Base-by-base conservation (phyloP, 2,888 invertebrate genomes). In the Teleogryllus oceanicus region DNA sequence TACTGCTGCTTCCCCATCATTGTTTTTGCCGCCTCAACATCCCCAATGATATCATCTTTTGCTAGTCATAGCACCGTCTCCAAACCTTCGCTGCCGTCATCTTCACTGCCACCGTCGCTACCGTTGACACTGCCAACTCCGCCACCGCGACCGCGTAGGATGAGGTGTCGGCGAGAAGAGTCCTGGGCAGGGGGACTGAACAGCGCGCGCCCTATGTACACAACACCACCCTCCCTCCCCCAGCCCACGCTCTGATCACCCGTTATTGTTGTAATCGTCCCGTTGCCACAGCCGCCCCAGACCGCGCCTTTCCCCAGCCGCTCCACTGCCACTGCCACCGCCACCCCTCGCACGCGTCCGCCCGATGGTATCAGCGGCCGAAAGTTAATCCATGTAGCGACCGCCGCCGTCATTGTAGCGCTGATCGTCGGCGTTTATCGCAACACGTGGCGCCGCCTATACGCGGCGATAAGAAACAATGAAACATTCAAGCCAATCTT, bases 401-500 rank as follows among this genome's bases (percentile, higher is more conserved):
- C 62, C 62, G 62, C 62, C 62, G n/a, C n/a, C 62, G 62, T 62
- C 62, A 62, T 62, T 62, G 62, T 62, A 62, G 62, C 62, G 62
- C 13, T 62, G 62, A 62, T 62, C 62, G 62, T 62, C 62, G 62
- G 62, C 62, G 62, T 79, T 79, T 79, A 79, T 79, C 79, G 79
- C 79, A 76, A 50, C 75, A 79, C 74, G 79, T 75, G 76, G 77
- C 76, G 62, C 74, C 49, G 76, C 76, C 79, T 79, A 79, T 79
- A 51, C 76, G 77, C 76, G 21, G 49, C 76, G 79, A 79, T 79
- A 79, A 79, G 79, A 79, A 79, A 79, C 79, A 79, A 51, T 79
- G 79, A 76, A 79, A 62, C 62, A 62, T 62, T 62, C 62, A 62
- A 62, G 62, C 62, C 62, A 62, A 62, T 62, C 62, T 62, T 62